Evolutionary conservation across 2,888 invertebrate species (phyloP), one percentile per base, ranked within the genome.

Genomic region (Myopa tessellatipennis): DNA sequence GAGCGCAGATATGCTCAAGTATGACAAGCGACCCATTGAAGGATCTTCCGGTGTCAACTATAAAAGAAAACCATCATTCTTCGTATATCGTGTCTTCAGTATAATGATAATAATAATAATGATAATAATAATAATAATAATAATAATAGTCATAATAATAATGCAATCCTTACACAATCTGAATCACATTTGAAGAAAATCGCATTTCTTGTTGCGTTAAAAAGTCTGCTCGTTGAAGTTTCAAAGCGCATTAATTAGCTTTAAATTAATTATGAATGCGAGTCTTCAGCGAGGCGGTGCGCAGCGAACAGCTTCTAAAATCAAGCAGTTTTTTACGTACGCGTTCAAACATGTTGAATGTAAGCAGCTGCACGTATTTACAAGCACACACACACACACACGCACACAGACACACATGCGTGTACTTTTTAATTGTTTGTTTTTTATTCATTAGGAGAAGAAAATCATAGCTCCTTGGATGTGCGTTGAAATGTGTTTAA

Each of bases 201-300:
- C 26, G 26, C 1, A 1, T 26, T 26, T 26, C 26, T 26, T 26
- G 26, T 26, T 26, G 26, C 58, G 58, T n/a, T 58, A n/a, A 58
- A 58, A 58, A 4, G 58, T 26, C 58, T 16, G 58, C 58, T 18
- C 14, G 58, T 18, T 58, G 58, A 6, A 58, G n/a, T 58, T 58
- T 58, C 18, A 18, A 63, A 36, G 55, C 71, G 60, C 71, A 60
- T 72, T 55, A 34, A 72, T 72, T 72, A 72, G 60, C 72, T 26
- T 73, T 40, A 18, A 61, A 73, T 73, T 73, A 73, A 73, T 73
- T 73, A 73, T 73, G 60, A 61, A 73, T 60, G 40, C 40, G 65
- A 69, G 50, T 18, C 36, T 69, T 45, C 10, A 40, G 14, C 8
- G 69, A 45, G 69, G 18, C n/a, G 18, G 52, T n/a, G 50, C 61